A percentile compares a stretch with the other conserved stretches of the same genome.
Evolutionary conservation across 1,140 invertebrate genomes (phyloP).

Genomic region (Dinoponera quadriceps): DNA sequence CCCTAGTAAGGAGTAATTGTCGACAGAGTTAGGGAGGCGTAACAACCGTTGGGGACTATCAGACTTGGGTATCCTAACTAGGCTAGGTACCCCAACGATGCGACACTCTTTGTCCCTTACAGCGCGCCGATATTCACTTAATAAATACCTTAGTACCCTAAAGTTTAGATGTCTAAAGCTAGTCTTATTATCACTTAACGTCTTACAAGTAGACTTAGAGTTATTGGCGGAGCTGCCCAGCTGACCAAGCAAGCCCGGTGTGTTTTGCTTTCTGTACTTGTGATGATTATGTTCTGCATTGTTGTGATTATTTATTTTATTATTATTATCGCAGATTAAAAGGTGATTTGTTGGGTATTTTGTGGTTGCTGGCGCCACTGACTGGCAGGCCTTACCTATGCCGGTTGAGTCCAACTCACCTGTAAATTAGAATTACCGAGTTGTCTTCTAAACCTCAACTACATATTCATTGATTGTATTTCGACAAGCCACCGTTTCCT

Average conservation of each 20-base stretch:
- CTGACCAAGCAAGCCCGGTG: constrained; percentile 83
- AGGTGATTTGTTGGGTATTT: constrained; percentile 85
- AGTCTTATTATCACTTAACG: constrained; percentile 86
- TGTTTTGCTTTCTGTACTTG: constrained; percentile 84
- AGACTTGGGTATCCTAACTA: constrained; percentile 87
- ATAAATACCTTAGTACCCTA: constrained; percentile 83
- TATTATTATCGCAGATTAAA: constrained; percentile 85
- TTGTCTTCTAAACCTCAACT: not conserved
- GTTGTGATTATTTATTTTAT: constrained; percentile 84
- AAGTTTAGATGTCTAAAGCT: constrained; percentile 85
- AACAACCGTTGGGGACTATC: constrained; percentile 84
- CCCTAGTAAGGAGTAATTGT: constrained; percentile 85
- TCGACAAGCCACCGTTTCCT: not conserved
- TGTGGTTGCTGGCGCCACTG: constrained; percentile 84
- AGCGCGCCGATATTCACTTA: constrained; percentile 82
- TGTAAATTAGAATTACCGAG: constrained; percentile 67
- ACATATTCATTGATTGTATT: not conserved
- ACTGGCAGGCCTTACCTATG: constrained; percentile 84
- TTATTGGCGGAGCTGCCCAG: constrained; percentile 85
- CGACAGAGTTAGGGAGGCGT: constrained; percentile 82
- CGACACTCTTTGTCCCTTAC: constrained; percentile 80
- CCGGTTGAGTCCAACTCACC: constrained; percentile 85
- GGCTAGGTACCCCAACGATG: constrained; percentile 85
- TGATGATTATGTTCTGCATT: constrained; percentile 86
- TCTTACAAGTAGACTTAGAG: constrained; percentile 86